Evolutionary conservation across 2,888 invertebrate species (phyloP), one percentile per base, ranked within the genome.

Genomic region (Sphaeridia pumilis): DNA sequence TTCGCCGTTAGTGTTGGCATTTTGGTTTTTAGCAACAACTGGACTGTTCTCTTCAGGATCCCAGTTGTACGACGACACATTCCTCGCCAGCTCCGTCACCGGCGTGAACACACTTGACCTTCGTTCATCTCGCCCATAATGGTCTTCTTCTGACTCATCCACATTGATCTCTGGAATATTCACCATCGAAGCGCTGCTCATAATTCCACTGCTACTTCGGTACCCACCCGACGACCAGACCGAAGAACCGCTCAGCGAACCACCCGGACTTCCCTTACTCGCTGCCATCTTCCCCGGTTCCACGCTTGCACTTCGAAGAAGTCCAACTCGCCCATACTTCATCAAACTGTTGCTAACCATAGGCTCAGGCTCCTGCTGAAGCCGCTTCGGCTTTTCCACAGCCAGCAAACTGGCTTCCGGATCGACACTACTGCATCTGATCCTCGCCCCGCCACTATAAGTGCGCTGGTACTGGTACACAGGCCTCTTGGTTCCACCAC

Each of bases 21-120:
- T 10, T 14, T 10, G 14, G n/a, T n/a, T n/a, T n/a, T n/a, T n/a
- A n/a, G n/a, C n/a, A n/a, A n/a, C n/a, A n/a, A n/a, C n/a, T n/a
- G n/a, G n/a, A n/a, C n/a, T n/a, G n/a, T n/a, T n/a, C n/a, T 48
- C 49, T 14, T 46, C 45, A 26, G 26, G 26, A 21, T 58, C 60
- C 64, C 64, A 64, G n/a, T 60, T 55, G 52, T 64, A 63, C 1
- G 60, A 54, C 1, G 63, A 57, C 1, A 64, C 64, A 56, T 61
- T 64, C 42, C 58, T 52, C 20, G 64, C 64, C 43, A 64, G 41
- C 41, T 63, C 64, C 21, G 60, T 63, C 28, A 64, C 62, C n/a
- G 57, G 60, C 14, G 52, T 52, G 42, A 25, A 52, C n/a, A n/a
- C n/a, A n/a, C n/a, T n/a, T n/a, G n/a, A n/a, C n/a, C n/a, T n/a